Base-by-base conservation (phyloP, 2,113 vertebrate species). In the Morphnarchus princeps region DNA sequence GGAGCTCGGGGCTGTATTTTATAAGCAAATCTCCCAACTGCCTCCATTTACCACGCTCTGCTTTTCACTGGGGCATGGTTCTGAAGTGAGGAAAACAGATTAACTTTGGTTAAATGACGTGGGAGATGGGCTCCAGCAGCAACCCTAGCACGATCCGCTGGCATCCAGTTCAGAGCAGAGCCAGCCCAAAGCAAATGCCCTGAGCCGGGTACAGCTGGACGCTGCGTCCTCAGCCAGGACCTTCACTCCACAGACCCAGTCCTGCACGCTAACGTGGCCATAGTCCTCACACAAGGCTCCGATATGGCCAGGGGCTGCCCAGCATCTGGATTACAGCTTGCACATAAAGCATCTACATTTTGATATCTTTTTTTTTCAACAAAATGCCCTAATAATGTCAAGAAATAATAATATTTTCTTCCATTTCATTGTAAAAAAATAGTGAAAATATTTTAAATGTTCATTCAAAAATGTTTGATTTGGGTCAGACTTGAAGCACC, bases 231-330 rank as follows among this genome's bases (percentile, higher is more conserved):
- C 45, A 24, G 65, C 40, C 65, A 61, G 70, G 25, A 19, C 16
- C 43, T 19, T 8, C 34, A 0, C 50, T 18, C 32, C 15, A 1
- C 43, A 45, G 74, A 3, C 13, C 50, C 1, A 1, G 19, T 25
- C 69, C 76, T n/a, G 29, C 45, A 1, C 2, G 16, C n/a, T 40
- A 19, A 7, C 2, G 2, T 3, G 9, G 54, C 26, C 38, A 5
- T 4, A 34, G 54, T 18, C 47, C 57, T 13, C 5, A 6, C 21
- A 43, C 34, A 20, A 66, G 34, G 57, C 34, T 32, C 47, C 11
- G 3, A 1, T 2, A 7, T 5, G 26, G 9, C 40, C 47, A 40
- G 31, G 19, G 50, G 54, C n/a, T 47, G 57, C 52, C 57, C 36
- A 8, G 40, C 9, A 3, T 5, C 69, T 21, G 28, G 9, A 3